Percentiles rank a stretch among this genome's conserved stretches.
phyloP scores from a whole-genome alignment of 2,113 vertebrate species.

The Oplegnathus fasciatus region DNA sequence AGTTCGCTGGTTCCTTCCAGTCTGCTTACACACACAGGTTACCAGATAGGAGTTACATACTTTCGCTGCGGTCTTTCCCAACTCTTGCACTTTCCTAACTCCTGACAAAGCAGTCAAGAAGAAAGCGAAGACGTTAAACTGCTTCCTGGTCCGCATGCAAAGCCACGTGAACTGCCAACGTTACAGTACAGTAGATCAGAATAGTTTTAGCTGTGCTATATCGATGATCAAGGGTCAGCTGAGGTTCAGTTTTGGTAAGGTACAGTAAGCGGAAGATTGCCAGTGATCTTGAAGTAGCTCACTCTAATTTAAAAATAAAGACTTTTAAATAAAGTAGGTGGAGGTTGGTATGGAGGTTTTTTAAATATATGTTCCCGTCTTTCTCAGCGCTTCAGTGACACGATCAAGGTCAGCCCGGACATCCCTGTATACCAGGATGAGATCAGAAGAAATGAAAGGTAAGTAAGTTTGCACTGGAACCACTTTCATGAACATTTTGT shows the following conservation, averaged over 20 bases:
- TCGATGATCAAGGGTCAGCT: constrained; percentile 25
- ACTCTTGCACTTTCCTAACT: constrained; percentile 30
- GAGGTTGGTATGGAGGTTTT: background rate
- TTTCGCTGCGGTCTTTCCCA: constrained; percentile 10
- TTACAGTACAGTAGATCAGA: constrained; percentile 44
- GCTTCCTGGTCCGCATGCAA: constrained; percentile 15
- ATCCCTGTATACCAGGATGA: constrained; percentile 88
- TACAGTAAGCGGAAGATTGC: constrained; percentile 20
- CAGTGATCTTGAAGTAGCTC: constrained; percentile 24
- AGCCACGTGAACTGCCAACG: background rate
- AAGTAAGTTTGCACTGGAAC: background rate
- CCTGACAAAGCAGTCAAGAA: constrained; percentile 27
- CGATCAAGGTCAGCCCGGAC: constrained; percentile 90
- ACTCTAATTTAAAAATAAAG: constrained; percentile 28
- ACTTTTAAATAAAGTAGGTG: constrained; percentile 20
- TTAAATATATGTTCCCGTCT: constrained; percentile 17
- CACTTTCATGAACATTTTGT: background rate
- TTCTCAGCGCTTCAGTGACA: constrained; percentile 91
- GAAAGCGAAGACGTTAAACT: constrained; percentile 19
- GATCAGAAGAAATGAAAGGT: constrained; percentile 87
- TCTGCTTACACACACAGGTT: constrained; percentile 55
- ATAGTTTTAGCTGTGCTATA: constrained; percentile 35
- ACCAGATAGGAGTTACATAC: constrained; percentile 55
- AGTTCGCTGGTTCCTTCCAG: constrained; percentile 61
- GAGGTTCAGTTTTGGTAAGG: constrained; percentile 33